Conservation (phyloP, 2,888 invertebrate genomes). For the Acrocyrtus sp. region DNA sequence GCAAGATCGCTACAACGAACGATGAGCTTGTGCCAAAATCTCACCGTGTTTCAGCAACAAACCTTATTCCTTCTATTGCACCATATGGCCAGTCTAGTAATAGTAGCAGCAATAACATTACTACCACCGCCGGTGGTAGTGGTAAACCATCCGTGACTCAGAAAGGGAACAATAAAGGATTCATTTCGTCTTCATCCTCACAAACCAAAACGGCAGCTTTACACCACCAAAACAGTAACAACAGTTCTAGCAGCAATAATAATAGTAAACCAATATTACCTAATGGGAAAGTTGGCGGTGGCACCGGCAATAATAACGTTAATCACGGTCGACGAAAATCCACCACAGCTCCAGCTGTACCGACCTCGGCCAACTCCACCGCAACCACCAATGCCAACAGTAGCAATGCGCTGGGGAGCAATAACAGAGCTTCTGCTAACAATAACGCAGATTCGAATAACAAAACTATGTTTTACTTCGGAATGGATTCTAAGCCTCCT, state of each 20-base stretch:
- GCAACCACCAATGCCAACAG: slow-evolving; percentile 18
- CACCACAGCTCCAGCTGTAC: slow-evolving; percentile 43
- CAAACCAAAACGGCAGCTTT: slow-evolving; percentile 27
- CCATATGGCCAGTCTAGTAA: slow-evolving; percentile 40
- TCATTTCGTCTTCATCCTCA: slow-evolving; percentile 41
- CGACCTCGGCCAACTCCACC: too few relatives aligned
- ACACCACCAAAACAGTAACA: neutral
- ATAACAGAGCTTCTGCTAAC: slow-evolving; percentile 15
- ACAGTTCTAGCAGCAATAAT: neutral
- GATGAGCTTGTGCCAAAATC: slow-evolving; percentile 51
- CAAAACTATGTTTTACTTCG: slow-evolving; percentile 78
- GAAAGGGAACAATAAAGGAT: slow-evolving; percentile 34
- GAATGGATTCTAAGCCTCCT: slow-evolving; percentile 72
- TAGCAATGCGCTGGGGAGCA: slow-evolving; percentile 16
- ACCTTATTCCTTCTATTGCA: slow-evolving; percentile 29
- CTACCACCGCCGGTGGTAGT: slow-evolving; percentile 24
- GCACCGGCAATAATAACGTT: slow-evolving; percentile 24
- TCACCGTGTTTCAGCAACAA: slow-evolving; percentile 41
- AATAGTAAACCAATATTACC: slow-evolving; percentile 7
- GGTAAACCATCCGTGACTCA: slow-evolving; percentile 42
- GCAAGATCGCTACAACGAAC: slow-evolving; percentile 29
- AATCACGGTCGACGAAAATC: slow-evolving; percentile 37
- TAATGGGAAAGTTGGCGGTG: slow-evolving; percentile 35
- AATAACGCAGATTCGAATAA: slow-evolving; percentile 24
- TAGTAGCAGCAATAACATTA: slow-evolving; percentile 23